Conservation (phyloP, 2,797 vertebrate genomes). For the Brachymystax lenok region DNA sequence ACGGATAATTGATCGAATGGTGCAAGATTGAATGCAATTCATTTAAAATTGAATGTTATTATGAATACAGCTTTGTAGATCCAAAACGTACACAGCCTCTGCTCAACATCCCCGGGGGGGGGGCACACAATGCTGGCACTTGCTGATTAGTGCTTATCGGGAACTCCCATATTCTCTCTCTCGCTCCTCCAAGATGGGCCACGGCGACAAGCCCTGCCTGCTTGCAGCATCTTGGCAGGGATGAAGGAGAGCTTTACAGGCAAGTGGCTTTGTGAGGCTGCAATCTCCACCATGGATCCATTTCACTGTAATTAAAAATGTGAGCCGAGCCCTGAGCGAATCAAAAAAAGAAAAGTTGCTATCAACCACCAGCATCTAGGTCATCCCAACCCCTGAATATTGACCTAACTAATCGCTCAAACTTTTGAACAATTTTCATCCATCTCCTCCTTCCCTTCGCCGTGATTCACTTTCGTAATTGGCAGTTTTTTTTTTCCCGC, state of each 20-base stretch:
- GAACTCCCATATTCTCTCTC: slow-evolving; percentile 9
- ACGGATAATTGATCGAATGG: too few species aligned
- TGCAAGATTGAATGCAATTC: too few species aligned
- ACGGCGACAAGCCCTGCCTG: background rate
- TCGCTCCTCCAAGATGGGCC: slow-evolving; percentile 1
- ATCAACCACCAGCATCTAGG: slow-evolving; percentile 23
- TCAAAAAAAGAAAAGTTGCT: slow-evolving; percentile 34
- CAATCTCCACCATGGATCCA: slow-evolving; percentile 38
- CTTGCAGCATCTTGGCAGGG: slow-evolving; percentile 10
- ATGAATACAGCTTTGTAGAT: too few species aligned
- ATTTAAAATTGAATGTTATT: too few species aligned
- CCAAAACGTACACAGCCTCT: too few species aligned
- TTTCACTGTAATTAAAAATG: slow-evolving; percentile 46
- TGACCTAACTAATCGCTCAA: slow-evolving; percentile 22
- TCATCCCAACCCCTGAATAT: slow-evolving; percentile 8
- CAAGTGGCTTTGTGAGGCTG: slow-evolving; percentile 16
- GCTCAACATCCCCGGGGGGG: too few species aligned
- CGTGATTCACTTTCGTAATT: background rate
- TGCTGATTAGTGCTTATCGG: slow-evolving; percentile 8
- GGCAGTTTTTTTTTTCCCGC: background rate
- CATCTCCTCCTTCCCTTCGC: background rate
- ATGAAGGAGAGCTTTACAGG: slow-evolving; percentile 27
- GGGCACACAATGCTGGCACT: background rate
- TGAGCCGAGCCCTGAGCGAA: slow-evolving; percentile 18
- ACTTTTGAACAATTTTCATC: slow-evolving; percentile 5